Percentiles rank a stretch among this genome's conserved stretches.
These are phyloP conservation scores for Heteropelma amictum DNA, from an alignment of 2,888 invertebrate genomes.

Conservation along the genomic window DNA sequence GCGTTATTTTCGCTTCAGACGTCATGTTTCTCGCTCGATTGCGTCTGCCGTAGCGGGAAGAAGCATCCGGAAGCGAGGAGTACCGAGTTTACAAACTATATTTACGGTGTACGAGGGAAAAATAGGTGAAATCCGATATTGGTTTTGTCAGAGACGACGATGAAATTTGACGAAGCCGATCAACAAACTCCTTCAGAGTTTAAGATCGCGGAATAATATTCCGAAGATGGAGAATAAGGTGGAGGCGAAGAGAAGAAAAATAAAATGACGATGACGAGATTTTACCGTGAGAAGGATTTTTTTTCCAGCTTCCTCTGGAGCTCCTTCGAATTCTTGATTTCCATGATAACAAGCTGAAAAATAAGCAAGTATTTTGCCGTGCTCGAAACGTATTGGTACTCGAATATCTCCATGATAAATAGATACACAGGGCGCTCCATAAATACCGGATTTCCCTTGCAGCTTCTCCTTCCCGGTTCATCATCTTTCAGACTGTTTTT, in stretches of 20 bases:
- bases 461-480: too few relatives aligned
- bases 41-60: slow-evolving; percentile 16
- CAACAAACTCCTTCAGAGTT: slow-evolving; percentile 43
- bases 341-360: too few relatives aligned
- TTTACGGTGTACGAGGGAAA: background rate
- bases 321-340: too few relatives aligned
- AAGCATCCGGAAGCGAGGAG: slow-evolving; percentile 1
- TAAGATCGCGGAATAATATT: slow-evolving; percentile 53
- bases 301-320: too few relatives aligned
- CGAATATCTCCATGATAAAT: too few relatives aligned
- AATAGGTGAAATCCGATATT: slow-evolving; percentile 39
- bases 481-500: too few relatives aligned
- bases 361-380: too few relatives aligned
- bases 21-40: slow-evolving; percentile 40
- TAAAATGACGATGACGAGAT: background rate
- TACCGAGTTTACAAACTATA: too few relatives aligned
- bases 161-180: slow-evolving; percentile 51
- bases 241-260: slow-evolving; percentile 1
- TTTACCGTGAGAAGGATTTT: background rate
- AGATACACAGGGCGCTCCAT: too few relatives aligned
- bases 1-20: slow-evolving; percentile 34
- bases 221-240: background rate
- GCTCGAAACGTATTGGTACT: too few relatives aligned
- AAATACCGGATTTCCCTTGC: too few relatives aligned
- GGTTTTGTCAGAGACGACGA: slow-evolving; percentile 33